Evolutionary conservation across 1,140 invertebrate genomes (phyloP), one percentile per base, ranked within the genome.

Genomic region (Holcopasites calliopsidis): DNA sequence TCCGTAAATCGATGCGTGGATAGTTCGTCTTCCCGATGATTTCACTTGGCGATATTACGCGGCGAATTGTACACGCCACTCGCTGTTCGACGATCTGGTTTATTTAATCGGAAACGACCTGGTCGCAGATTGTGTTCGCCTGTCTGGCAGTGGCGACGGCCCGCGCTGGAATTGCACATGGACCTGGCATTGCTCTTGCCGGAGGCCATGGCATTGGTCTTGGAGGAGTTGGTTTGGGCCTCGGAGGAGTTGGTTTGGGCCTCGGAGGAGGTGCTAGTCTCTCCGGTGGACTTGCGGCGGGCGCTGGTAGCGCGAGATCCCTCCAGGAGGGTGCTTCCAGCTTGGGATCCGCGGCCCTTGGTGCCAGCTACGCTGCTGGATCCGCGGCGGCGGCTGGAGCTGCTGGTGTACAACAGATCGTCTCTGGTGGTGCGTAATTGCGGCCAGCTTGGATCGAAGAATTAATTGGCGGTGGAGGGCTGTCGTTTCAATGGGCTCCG

Each of bases 81-180:
- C 33, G 21, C 4, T 33, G 44, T 47, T 44, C 21, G 60, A 62
- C 18, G n/a, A 40, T 61, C 23, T 6, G 38, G 42, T 18, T 71
- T 13, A 13, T 40, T 40, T 11, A n/a, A 49, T 21, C 6, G 6
- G 16, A 35, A 7, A 28, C 40, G 42, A 18, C 3, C 16, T 10
- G 8, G 35, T 82, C 80, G 16, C 75, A 92, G 91, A 88, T 92
- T 84, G 91, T 91, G 78, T 91, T 92, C 89, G 90, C 89, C 82
- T 92, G 91, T 85, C 86, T 92, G 86, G 90, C 91, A 65, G 90
- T 92, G 16, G 90, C 91, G 80, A 88, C 90, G 85, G 91, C 90
- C 23, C 90, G 88, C 52, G 90, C 90, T 72, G 90, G 90, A 77
- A 87, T 90, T 79, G 88, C 88, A n/a, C 89, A 91, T 66, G 90